Percentiles rank a stretch among this genome's conserved stretches.
Conservation (phyloP, 2,888 invertebrate species). For the Coronaproctus castanopsis region DNA sequence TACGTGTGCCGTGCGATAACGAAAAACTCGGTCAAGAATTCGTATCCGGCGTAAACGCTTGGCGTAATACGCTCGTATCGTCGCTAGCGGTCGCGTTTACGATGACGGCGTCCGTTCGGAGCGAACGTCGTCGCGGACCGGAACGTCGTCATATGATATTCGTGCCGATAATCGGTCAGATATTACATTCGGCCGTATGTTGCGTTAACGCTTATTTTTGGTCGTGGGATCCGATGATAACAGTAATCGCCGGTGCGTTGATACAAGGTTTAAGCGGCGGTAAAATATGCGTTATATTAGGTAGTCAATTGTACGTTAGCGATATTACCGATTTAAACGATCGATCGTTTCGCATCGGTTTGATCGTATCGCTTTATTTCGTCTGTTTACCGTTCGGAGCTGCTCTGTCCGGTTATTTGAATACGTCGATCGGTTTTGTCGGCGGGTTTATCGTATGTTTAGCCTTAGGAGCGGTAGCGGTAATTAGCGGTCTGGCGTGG, state of each 20-base stretch:
- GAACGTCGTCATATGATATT: conserved; percentile 17
- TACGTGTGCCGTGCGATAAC: conserved; percentile 1
- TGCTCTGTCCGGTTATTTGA: not conserved
- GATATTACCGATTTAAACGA: not conserved
- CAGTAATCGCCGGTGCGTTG: not conserved
- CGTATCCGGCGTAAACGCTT: not conserved
- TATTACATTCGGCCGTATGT: conserved; percentile 3
- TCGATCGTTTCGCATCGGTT: conserved; percentile 1
- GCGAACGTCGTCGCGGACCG: conserved; percentile 16
- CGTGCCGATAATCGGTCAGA: conserved; percentile 17
- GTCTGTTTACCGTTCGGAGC: not conserved
- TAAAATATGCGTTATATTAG: not conserved
- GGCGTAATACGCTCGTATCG: not conserved
- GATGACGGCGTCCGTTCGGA: conserved; percentile 12
- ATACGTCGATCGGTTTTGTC: conserved; percentile 4
- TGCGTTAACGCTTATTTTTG: conserved; percentile 4
- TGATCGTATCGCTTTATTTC: not conserved
- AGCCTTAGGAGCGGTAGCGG: not conserved
- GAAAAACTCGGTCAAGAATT: conserved; percentile 1
- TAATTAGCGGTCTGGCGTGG: not conserved
- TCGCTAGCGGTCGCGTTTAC: not conserved
- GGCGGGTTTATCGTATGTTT: conserved; percentile 2
- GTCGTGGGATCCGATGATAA: not conserved
- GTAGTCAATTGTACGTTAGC: conserved; percentile 1
- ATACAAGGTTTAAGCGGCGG: not conserved